Conservation (phyloP, 2,113 vertebrate genomes). For the Pogonocichla stellata region DNA sequence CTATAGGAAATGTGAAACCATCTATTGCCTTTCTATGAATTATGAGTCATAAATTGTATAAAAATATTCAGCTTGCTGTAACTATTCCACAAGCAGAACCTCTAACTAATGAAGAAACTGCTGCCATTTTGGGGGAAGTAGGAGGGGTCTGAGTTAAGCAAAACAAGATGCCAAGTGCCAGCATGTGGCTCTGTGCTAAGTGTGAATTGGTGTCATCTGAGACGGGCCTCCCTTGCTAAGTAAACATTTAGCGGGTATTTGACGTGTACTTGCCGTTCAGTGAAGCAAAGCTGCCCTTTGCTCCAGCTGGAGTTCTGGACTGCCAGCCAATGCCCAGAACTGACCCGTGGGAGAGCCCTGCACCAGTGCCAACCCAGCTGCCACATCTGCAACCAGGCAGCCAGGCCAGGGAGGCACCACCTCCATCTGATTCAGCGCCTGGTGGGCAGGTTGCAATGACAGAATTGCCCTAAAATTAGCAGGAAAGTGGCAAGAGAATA, state of each 20-base stretch:
- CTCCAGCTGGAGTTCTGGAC: not conserved
- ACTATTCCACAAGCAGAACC: not conserved
- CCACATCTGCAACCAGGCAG: not conserved
- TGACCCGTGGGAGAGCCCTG: rapidly evolving
- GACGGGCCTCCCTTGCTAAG: not conserved
- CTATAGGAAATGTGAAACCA: slow-evolving; percentile 42
- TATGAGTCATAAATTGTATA: slow-evolving; percentile 49
- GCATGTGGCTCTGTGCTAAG: not conserved
- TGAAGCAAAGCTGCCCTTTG: not conserved
- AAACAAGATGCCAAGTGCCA: slow-evolving; percentile 7
- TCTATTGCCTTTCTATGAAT: slow-evolving; percentile 32
- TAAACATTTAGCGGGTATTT: not conserved
- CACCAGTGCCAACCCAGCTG: not conserved
- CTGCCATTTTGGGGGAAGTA: not conserved
- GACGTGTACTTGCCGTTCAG: not conserved
- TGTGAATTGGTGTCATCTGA: not conserved
- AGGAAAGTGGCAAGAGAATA: not conserved
- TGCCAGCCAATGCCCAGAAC: not conserved
- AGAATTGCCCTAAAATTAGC: not conserved
- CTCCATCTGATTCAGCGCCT: not conserved
- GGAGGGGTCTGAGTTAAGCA: not conserved
- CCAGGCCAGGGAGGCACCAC: not conserved
- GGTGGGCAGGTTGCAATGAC: not conserved
- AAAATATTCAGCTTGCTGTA: not conserved
- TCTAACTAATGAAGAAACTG: slow-evolving; percentile 21